Base-by-base conservation (phyloP, 2,113 vertebrate species). In the Gavia stellata region DNA sequence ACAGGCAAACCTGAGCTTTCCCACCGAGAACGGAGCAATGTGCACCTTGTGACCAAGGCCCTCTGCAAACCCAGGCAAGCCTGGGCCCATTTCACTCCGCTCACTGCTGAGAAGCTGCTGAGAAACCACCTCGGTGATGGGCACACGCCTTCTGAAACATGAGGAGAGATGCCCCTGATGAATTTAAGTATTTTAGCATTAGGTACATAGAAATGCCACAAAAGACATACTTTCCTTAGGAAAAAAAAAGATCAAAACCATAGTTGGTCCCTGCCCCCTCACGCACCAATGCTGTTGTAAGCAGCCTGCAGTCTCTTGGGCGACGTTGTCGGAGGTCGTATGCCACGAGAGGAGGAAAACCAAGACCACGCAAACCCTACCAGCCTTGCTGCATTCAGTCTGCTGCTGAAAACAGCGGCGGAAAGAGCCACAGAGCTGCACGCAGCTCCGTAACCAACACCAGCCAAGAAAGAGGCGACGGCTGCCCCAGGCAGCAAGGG, bases 151-250 rank as follows among this genome's bases (percentile, higher is more conserved):
- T 65, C 18, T 18, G 34, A 88, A 82, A 81, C n/a, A 40, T 1
- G 1, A 47, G 31, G 7, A 3, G 19, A 78, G 50, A 81, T 14
- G 23, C 14, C 11, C 31, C 20, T 0, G 0, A 38, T 1, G 0
- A 49, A 78, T 40, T 23, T 14, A 67, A 68, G 47, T 73, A 73
- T 83, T 68, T 74, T 87, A 38, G 47, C 40, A 74, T 7, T 14
- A 18, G 33, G 33, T 50, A 45, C 42, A 62, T 0, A 70, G 15
- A 83, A 90, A 17, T 36, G 31, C 23, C 67, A 68, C 13, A 67
- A 33, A 65, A 90, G 14, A 62, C 5, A 1, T 29, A 44, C 15
- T 88, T 80, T 47, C 44, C 14, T 33, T 40, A 3, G 24, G 2
- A 12, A 24, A 25, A 38, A 63, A 36, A 23, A 49, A 49, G 8